Percentiles rank a stretch among this genome's conserved stretches.
Evolutionary conservation across 2,797 vertebrate species (phyloP).

Genomic region (Rhynchonycteris naso): DNA sequence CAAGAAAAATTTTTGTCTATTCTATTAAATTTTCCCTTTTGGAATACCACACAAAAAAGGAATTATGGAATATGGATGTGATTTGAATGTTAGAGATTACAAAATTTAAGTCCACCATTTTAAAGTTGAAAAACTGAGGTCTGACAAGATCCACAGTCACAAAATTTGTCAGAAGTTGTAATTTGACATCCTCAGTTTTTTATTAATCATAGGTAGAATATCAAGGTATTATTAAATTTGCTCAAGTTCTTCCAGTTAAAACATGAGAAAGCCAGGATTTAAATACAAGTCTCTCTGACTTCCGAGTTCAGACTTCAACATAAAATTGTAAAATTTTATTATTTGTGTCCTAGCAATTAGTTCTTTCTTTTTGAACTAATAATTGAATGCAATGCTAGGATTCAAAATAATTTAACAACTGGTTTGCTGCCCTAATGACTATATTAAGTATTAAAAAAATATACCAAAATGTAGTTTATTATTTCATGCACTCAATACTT

Average conservation of each 20-base stretch:
- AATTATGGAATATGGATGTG: not conserved
- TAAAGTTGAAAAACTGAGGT: not conserved
- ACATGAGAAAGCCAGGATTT: not conserved
- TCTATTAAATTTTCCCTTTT: not conserved
- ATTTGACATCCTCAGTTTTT: not conserved
- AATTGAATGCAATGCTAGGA: accelerated
- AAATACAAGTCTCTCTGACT: not conserved
- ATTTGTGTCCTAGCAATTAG: not conserved
- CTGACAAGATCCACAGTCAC: not conserved
- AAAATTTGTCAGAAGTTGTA: not conserved
- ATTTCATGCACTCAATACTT: too few relatives aligned
- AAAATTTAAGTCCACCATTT: not conserved
- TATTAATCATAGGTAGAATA: not conserved
- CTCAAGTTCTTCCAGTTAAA: not conserved
- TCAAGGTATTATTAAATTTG: not conserved
- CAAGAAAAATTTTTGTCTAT: not conserved
- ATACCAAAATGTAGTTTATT: too few relatives aligned
- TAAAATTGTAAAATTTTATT: not conserved
- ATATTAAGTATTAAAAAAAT: too few relatives aligned
- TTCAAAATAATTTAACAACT: too few relatives aligned
- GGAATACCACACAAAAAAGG: not conserved
- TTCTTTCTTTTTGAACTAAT: not conserved
- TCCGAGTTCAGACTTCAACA: not conserved
- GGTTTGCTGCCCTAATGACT: too few relatives aligned
- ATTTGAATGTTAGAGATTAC: not conserved